Evolutionary conservation across 2,113 vertebrate genomes (phyloP).

Genomic region (Hymenochirus boettgeri): DNA sequence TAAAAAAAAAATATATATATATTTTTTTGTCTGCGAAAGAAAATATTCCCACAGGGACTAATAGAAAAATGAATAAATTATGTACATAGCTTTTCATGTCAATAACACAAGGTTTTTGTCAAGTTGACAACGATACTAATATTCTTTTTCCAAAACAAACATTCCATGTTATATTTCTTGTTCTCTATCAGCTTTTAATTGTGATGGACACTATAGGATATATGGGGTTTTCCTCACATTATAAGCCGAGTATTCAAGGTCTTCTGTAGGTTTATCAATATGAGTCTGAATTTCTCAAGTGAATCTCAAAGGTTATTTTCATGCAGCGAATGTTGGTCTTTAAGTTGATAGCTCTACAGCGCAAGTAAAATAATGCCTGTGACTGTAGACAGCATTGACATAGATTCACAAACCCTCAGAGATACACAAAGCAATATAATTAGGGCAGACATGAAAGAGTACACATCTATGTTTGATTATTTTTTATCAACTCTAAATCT

Average conservation of each 20-base stretch:
- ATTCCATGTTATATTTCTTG: neutral
- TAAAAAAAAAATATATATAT: too few species aligned
- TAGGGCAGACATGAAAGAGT: too few species aligned
- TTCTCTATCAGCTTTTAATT: neutral
- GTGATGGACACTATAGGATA: neutral
- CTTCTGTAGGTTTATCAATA: neutral
- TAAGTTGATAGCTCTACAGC: neutral
- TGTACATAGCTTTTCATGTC: conserved; percentile 6
- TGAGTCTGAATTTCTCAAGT: neutral
- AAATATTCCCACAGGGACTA: conserved; percentile 7
- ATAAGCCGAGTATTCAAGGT: neutral
- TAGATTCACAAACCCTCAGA: neutral
- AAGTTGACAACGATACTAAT: neutral
- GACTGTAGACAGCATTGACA: neutral
- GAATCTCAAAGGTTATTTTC: neutral
- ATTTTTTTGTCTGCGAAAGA: conserved; percentile 12
- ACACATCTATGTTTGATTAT: too few species aligned
- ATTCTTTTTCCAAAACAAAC: neutral
- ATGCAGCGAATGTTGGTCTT: neutral
- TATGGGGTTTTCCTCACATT: neutral
- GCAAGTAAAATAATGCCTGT: neutral
- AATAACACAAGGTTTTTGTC: neutral
- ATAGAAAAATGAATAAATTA: conserved; percentile 10
- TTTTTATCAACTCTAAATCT: too few species aligned
- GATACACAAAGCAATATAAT: neutral